Conservation (phyloP, 2,113 vertebrate species). For the Ctenodactylus gundi region DNA sequence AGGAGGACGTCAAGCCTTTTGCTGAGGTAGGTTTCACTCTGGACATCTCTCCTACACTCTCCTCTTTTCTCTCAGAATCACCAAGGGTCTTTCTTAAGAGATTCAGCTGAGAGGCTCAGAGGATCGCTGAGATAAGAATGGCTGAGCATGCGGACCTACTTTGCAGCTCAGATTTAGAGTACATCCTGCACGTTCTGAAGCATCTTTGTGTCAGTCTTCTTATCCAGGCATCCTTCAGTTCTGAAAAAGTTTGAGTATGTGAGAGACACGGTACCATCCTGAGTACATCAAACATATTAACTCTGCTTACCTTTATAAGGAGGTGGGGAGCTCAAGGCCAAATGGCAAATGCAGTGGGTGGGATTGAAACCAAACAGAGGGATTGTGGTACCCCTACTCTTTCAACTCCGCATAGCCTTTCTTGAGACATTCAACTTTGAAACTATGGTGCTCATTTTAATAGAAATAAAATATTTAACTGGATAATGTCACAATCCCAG, state of each 20-base stretch:
- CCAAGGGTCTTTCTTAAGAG: not conserved
- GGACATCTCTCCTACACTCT: accelerated
- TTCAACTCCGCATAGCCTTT: too few relatives aligned
- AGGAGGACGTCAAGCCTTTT: not conserved
- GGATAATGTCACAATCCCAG: accelerated
- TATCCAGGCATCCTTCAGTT: not conserved
- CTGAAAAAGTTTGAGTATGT: not conserved
- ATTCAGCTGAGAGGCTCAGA: too few relatives aligned
- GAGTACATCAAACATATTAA: not conserved
- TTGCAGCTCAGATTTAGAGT: accelerated
- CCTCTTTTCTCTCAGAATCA: not conserved
- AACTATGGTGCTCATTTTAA: not conserved
- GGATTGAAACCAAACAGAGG: not conserved
- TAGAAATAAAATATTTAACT: accelerated
- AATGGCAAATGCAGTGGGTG: not conserved
- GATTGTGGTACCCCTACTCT: not conserved
- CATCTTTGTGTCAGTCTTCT: not conserved
- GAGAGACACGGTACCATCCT: accelerated
- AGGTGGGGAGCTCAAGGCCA: not conserved
- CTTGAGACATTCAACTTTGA: not conserved
- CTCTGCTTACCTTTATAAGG: not conserved
- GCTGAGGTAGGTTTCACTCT: not conserved
- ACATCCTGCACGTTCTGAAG: not conserved
- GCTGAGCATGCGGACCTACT: not conserved
- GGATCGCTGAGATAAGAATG: too few relatives aligned